Percentiles rank a stretch among this genome's conserved stretches.
These are phyloP conservation scores for Neodontobutis hainanensis DNA, from an alignment of 2,113 vertebrate genomes.

Conservation along the genomic window DNA sequence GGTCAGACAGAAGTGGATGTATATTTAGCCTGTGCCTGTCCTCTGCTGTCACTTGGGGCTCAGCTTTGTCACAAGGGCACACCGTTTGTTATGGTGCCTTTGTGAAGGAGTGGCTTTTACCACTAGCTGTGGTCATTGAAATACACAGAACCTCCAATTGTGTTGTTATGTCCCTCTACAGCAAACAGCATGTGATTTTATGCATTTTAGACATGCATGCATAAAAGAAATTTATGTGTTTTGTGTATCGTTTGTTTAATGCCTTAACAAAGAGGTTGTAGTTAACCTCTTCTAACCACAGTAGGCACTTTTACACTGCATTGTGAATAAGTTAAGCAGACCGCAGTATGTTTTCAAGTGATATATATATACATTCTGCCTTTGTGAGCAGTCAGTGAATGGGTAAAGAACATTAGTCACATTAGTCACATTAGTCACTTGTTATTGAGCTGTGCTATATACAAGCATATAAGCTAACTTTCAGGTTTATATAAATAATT, in stretches of 20 bases:
- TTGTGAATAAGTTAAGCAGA: not conserved
- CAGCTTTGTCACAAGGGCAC: conserved; percentile 14
- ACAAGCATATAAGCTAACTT: too few species aligned
- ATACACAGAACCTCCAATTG: not conserved
- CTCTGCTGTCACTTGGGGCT: conserved; percentile 45
- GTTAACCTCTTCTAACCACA: too few species aligned
- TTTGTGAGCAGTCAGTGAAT: too few species aligned
- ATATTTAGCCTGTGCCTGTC: conserved; percentile 36
- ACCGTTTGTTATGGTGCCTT: conserved; percentile 19
- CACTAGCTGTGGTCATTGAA: conserved; percentile 2
- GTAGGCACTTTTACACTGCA: conserved; percentile 17
- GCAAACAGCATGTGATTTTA: not conserved
- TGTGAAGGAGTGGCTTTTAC: conserved; percentile 25
- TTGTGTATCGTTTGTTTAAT: not conserved
- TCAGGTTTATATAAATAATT: too few species aligned
- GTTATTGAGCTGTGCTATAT: too few species aligned
- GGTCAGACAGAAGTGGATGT: conserved; percentile 28
- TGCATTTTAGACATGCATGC: too few species aligned
- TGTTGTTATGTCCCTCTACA: not conserved
- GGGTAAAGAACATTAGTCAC: too few species aligned
- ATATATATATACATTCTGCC: too few species aligned
- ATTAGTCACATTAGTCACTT: too few species aligned
- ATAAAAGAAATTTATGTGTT: not conserved
- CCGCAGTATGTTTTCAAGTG: too few species aligned
- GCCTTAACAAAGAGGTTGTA: not conserved